Base-by-base conservation (phyloP, 2,113 vertebrate species). In the Murina feae region DNA sequence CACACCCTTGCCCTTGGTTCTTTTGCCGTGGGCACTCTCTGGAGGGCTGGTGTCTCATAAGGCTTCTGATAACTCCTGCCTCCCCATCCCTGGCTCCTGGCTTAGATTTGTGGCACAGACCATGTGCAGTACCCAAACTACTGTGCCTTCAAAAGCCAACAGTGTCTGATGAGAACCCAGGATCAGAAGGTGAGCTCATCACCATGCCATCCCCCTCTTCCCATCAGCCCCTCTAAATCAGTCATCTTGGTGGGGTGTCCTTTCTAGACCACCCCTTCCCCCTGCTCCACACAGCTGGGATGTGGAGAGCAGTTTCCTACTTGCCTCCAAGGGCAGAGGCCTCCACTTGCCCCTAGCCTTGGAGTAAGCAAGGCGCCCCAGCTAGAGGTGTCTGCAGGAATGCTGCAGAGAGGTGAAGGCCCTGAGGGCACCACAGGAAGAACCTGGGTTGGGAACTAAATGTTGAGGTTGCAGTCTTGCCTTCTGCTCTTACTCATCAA, bases 81-180 rank as follows among this genome's bases (percentile, higher is more conserved):
- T 80, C 3, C 7, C 23, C 16, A 8, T 66, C 23, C 68, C 25
- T n/a, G n/a, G 3, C 53, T 76, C 71, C 76, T 44, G 92, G 35
- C 74, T 30, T 95, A 98, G 98, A 96, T 98, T 86, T 98, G 98
- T 12, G 98, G 98, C 94, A 98, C 98, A 0, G 82, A 60, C 0
- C 89, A 96, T 44, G 12, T 98, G 76, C 97, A 98, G 93, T 97
- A 98, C 74, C 98, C 98, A 14, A 98, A n/a, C 92, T 98, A 98
- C 94, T 98, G 98, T 5, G 86, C 90, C 8, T 98, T 98, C 97
- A 98, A 98, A 96, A 98, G 98, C 91, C 94, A 98, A 2, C 98
- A 98, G 89, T 98, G 98, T 53, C 85, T 97, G 63, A 94, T 97
- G 96, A 95, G 39, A 37, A 98, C 7, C 87, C 60, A 89, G 86